phyloP scores from a whole-genome alignment of 1,140 invertebrate species.

The Drosophila malerkotliana region DNA sequence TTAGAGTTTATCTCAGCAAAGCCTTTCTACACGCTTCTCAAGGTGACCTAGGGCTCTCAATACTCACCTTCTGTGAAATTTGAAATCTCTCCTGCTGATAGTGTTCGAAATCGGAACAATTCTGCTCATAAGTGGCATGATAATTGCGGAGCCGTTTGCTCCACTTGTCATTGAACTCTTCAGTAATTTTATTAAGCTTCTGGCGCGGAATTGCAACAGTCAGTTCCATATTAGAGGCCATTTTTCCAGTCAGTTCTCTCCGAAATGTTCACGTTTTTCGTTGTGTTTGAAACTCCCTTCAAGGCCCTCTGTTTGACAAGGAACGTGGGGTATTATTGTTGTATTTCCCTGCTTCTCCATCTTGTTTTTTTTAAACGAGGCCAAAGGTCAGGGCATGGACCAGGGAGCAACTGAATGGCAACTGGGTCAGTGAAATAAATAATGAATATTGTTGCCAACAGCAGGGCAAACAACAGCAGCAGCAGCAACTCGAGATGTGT shows the following conservation, averaged over 20 bases:
- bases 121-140: not conserved
- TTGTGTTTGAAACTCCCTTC: not conserved
- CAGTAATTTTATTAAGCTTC: not conserved
- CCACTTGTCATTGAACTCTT: not conserved
- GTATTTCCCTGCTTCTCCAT: not conserved
- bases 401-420: conserved; percentile 22
- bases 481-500: conserved; percentile 44
- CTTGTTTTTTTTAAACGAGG: not conserved
- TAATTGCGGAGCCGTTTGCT: not conserved
- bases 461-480: conserved; percentile 29
- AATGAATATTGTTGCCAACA: conserved; percentile 66
- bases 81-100: not conserved
- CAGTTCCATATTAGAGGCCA: not conserved
- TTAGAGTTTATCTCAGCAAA: not conserved
- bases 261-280: not conserved
- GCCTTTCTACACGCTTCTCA: not conserved
- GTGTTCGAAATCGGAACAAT: not conserved
- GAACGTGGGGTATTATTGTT: no score
- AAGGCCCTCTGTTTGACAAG: not conserved
- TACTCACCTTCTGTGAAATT: not conserved
- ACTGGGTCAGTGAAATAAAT: conserved; percentile 76
- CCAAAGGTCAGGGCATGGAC: conserved; percentile 53
- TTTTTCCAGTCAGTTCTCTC: not conserved
- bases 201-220: not conserved
- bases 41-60: no score